Conservation (phyloP, 2,888 invertebrate species). For the Hirtodrosophila histrioides region DNA sequence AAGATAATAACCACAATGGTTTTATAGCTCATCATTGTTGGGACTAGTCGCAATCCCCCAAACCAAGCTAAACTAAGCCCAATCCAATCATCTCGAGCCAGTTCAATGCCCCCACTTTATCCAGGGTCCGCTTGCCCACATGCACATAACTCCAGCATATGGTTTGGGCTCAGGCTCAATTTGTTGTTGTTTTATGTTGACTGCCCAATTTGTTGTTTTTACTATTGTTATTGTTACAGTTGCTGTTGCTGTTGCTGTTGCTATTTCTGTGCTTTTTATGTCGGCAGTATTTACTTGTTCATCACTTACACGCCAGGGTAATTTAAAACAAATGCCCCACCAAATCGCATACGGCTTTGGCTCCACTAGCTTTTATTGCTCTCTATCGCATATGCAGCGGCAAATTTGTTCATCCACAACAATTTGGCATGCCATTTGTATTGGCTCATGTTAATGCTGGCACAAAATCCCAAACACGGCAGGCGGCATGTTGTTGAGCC, state of each 20-base stretch:
- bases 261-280: conserved; percentile 28
- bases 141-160: conserved; percentile 13
- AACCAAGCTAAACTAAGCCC: conserved; percentile 10
- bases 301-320: conserved; percentile 81
- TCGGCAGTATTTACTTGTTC: conserved; percentile 65
- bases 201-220: conserved; percentile 63
- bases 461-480: conserved; percentile 70
- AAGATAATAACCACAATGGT: conserved; percentile 58
- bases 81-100: conserved; percentile 59
- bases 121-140: conserved; percentile 26
- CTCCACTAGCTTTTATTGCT: conserved; percentile 66
- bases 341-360: conserved; percentile 73
- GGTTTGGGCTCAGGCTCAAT: conserved; percentile 2
- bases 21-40: conserved; percentile 64
- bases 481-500: conserved; percentile 40
- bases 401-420: conserved; percentile 74
- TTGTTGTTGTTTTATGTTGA: conserved; percentile 46
- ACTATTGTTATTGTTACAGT: conserved; percentile 24
- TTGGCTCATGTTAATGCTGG: conserved; percentile 77
- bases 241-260: conserved; percentile 8
- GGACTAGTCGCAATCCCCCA: conserved; percentile 11
- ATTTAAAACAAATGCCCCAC: conserved; percentile 79
- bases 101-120: conserved; percentile 59
- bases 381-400: conserved; percentile 39
- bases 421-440: conserved; percentile 81